Evolutionary conservation across 2,888 invertebrate genomes (phyloP), one percentile per base, ranked within the genome.

Genomic region (Himalopsyche japonica): DNA sequence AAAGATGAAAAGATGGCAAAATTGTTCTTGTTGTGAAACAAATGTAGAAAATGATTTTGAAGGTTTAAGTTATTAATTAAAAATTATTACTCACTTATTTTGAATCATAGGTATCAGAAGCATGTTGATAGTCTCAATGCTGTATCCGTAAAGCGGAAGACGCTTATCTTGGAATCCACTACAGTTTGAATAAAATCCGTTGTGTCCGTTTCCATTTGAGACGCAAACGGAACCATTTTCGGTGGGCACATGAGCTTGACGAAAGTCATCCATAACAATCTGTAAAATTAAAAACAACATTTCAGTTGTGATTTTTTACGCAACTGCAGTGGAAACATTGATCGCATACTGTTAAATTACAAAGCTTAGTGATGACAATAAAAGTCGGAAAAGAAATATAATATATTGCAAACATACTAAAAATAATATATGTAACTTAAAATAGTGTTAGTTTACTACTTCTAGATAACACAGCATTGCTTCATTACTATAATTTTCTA

Each of bases 81-180:
- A 6, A 37, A 37, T 76, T 49, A 37, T 27, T 80, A 91, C 94
- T 91, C 90, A 98, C 98, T 97, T 97, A 89, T 97, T 97, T 89
- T 96, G 95, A 88, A 99, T 95, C 99, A 99, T 99, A 0, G 99
- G 99, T 82, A 99, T 91, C 49, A 99, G 92, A 27, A 99, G 93
- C 94, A 99, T 94, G 89, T 97, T 96, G 89, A 99, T 96, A 0
- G 98, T 97, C 92, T 99, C 99, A 48, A 97, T 95, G 0, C 98
- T 98, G 91, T 98, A 99, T 79, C 97, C 97, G 90, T 96, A 99
- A 86, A 99, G 93, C 1, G 97, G 94, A 64, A 99, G 93, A 48
- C 99, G 93, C 84, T 96, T 95, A 91, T 99, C 99, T 0, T 93
- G 91, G 18, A 95, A 90, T 0, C 95, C 95, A 84, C 91, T 92